phyloP scores from a whole-genome alignment of 2,113 vertebrate species.

The Gorsachius goisagi region DNA sequence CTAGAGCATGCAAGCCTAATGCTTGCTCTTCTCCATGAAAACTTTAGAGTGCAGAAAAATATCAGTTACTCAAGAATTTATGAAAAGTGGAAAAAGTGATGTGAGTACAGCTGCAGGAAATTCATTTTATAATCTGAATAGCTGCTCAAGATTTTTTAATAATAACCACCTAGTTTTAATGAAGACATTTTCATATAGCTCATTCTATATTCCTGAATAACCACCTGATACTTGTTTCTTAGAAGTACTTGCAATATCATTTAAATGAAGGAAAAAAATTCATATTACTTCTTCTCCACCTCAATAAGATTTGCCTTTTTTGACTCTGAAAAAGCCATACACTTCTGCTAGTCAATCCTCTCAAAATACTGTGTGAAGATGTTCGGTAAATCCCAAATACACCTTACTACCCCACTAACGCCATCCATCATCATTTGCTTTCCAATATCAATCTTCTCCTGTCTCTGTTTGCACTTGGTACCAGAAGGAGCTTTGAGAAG shows the following conservation, averaged over 20 bases:
- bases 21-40: background rate
- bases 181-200: conserved; percentile 49
- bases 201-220: conserved; percentile 42
- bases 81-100: conserved; percentile 46
- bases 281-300: conserved; percentile 24
- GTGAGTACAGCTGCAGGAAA: conserved; percentile 58
- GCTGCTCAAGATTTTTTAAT: conserved; percentile 47
- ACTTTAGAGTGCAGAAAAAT: background rate
- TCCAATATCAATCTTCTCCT: background rate
- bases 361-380: background rate
- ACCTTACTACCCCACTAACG: background rate
- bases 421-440: background rate
- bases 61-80: conserved; percentile 17
- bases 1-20: background rate
- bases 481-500: background rate
- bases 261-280: conserved; percentile 28
- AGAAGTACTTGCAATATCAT: conserved; percentile 19
- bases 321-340: conserved; percentile 4
- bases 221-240: conserved; percentile 33
- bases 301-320: conserved; percentile 11
- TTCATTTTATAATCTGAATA: conserved; percentile 56
- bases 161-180: conserved; percentile 54
- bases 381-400: background rate
- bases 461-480: background rate
- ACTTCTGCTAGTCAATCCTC: background rate